Conservation (phyloP, 2,888 invertebrate genomes). For the Platypus cylindrus region DNA sequence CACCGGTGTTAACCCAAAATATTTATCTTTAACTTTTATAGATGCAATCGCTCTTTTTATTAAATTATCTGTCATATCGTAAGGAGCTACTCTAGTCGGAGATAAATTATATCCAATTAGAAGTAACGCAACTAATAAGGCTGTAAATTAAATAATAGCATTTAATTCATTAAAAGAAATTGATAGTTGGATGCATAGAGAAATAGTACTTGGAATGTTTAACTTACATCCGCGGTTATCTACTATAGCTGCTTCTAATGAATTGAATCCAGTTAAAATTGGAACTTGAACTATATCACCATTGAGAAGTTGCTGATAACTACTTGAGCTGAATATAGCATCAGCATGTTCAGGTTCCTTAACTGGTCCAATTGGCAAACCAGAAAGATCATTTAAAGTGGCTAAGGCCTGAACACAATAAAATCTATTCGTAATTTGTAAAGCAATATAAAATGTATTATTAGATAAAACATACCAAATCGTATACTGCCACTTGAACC, state of each 20-base stretch:
- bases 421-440: too few relatives aligned
- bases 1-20: slow-evolving; percentile 9
- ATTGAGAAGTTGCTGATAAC: slow-evolving; percentile 12
- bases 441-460: too few relatives aligned
- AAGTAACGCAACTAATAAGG: background rate
- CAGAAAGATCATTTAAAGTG: too few relatives aligned
- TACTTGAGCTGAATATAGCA: slow-evolving; percentile 18
- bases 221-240: slow-evolving; percentile 4
- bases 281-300: slow-evolving; percentile 28
- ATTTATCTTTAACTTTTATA: slow-evolving; percentile 12
- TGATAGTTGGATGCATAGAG: too few relatives aligned
- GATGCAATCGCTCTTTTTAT: background rate
- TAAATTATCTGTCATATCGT: slow-evolving; percentile 11
- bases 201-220: too few relatives aligned
- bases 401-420: too few relatives aligned
- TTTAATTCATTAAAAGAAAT: too few relatives aligned
- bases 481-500: slow-evolving; percentile 6
- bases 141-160: background rate
- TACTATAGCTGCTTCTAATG: slow-evolving; percentile 27
- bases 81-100: slow-evolving; percentile 11
- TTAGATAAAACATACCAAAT: too few relatives aligned
- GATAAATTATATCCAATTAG: background rate
- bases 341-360: slow-evolving; percentile 18
- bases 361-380: slow-evolving; percentile 18
- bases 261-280: slow-evolving; percentile 41